phyloP scores from a whole-genome alignment of 2,113 vertebrate genomes.

The Lamprologus speciosus region DNA sequence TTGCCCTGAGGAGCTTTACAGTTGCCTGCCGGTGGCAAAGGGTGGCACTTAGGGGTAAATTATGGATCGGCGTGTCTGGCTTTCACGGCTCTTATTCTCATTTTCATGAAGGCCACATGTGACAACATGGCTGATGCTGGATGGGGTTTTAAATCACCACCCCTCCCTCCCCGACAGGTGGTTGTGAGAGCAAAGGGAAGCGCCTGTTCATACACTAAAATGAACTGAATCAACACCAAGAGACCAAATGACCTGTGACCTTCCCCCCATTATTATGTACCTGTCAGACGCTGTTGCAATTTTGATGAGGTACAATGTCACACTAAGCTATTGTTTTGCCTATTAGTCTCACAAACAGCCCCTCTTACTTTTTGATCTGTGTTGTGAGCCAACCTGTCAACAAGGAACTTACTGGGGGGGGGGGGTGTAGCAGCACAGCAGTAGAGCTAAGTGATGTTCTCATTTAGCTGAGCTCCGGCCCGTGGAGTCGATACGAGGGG shows the following conservation, averaged over 20 bases:
- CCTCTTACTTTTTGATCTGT: conserved; percentile 21
- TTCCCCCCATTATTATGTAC: background rate
- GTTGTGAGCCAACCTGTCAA: conserved; percentile 61
- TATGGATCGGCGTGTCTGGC: conserved; percentile 1
- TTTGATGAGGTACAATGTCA: conserved; percentile 30
- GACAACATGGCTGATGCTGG: conserved; percentile 14
- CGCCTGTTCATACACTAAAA: background rate
- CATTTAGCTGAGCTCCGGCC: conserved; percentile 30
- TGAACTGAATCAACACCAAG: background rate
- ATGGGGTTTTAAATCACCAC: background rate
- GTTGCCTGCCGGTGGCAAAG: background rate
- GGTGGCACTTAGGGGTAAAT: conserved; percentile 28
- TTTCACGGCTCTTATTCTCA: conserved; percentile 16
- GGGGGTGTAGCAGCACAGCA: background rate
- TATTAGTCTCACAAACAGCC: conserved; percentile 44
- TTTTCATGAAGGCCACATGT: conserved; percentile 42
- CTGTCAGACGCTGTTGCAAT: background rate
- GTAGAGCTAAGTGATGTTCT: conserved; percentile 54
- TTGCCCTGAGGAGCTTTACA: conserved; percentile 4
- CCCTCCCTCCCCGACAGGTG: background rate
- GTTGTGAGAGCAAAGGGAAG: background rate
- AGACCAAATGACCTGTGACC: background rate
- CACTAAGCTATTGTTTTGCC: conserved; percentile 19
- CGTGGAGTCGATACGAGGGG: conserved; percentile 10
- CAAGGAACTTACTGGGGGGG: conserved; percentile 12